These are phyloP conservation scores for Temnothorax nylanderi DNA, from an alignment of 1,140 invertebrate genomes.

Conservation along the genomic window DNA sequence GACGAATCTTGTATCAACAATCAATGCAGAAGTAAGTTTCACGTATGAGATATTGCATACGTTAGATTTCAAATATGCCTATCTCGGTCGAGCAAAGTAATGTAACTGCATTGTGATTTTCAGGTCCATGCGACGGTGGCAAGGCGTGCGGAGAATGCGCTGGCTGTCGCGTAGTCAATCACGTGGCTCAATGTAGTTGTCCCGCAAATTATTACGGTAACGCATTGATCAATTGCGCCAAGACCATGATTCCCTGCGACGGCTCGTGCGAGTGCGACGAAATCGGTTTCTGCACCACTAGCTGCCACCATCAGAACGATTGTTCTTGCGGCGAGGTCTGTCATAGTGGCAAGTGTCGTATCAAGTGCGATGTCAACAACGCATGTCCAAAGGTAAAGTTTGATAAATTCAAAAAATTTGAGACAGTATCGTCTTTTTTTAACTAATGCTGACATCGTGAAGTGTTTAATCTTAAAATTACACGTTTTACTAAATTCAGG, in stretches of 20 bases:
- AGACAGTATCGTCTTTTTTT: not conserved
- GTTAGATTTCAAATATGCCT: not conserved
- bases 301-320: slow-evolving; percentile 89
- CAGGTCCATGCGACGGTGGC: slow-evolving; percentile 91
- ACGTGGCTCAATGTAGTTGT: slow-evolving; percentile 94
- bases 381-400: slow-evolving; percentile 83
- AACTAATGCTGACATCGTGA: slow-evolving; percentile 25
- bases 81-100: not conserved
- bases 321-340: slow-evolving; percentile 93
- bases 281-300: slow-evolving; percentile 90
- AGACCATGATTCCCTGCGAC: slow-evolving; percentile 89
- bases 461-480: not conserved
- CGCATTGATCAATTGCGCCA: slow-evolving; percentile 90
- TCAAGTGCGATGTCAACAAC: slow-evolving; percentile 87
- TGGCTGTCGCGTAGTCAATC: slow-evolving; percentile 92
- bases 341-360: slow-evolving; percentile 87
- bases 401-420: not conserved
- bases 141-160: slow-evolving; percentile 93
- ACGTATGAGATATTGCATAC: not conserved
- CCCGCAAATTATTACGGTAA: slow-evolving; percentile 93
- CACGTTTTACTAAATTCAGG: slow-evolving; percentile 74
- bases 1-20: slow-evolving; percentile 93
- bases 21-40: slow-evolving; percentile 90
- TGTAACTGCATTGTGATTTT: slow-evolving; percentile 70
- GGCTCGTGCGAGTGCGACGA: slow-evolving; percentile 91